Evolutionary conservation across 2,888 invertebrate species (phyloP).

Genomic region (Pecten maximus): DNA sequence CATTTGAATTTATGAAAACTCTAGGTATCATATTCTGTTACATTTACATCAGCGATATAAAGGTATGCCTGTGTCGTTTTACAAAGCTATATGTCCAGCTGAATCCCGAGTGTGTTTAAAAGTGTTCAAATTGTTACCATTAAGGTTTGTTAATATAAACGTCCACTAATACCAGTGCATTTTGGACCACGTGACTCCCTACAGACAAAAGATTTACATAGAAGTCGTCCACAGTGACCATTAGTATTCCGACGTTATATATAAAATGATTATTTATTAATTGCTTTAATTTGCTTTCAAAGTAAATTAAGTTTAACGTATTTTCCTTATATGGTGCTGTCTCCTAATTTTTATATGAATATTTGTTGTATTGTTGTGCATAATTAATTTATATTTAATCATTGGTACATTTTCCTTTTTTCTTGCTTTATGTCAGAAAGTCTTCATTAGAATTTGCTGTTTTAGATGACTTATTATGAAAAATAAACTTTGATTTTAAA

Average conservation of each 20-base stretch:
- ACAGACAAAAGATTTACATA: neutral
- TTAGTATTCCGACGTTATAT: neutral
- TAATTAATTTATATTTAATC: constrained; percentile 27
- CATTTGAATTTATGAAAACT: too few relatives aligned
- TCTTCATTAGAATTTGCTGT: neutral
- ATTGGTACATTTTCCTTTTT: neutral
- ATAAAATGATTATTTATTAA: neutral
- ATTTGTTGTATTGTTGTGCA: constrained; percentile 26
- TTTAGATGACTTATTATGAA: neutral
- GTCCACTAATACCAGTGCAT: neutral
- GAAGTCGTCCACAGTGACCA: neutral
- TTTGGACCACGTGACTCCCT: neutral
- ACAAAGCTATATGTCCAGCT: neutral
- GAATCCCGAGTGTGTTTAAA: neutral
- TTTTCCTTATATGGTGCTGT: constrained; percentile 1
- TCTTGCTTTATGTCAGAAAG: neutral
- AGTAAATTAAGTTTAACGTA: constrained; percentile 30
- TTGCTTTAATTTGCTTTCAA: neutral
- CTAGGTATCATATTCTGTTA: neutral
- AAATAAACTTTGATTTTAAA: neutral
- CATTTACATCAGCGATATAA: neutral
- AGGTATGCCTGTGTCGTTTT: neutral
- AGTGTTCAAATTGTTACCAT: neutral
- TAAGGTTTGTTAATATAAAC: neutral
- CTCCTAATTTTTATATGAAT: neutral